These are phyloP conservation scores for Typhlichthys subterraneus DNA, from an alignment of 2,797 vertebrate genomes.

Conservation along the genomic window DNA sequence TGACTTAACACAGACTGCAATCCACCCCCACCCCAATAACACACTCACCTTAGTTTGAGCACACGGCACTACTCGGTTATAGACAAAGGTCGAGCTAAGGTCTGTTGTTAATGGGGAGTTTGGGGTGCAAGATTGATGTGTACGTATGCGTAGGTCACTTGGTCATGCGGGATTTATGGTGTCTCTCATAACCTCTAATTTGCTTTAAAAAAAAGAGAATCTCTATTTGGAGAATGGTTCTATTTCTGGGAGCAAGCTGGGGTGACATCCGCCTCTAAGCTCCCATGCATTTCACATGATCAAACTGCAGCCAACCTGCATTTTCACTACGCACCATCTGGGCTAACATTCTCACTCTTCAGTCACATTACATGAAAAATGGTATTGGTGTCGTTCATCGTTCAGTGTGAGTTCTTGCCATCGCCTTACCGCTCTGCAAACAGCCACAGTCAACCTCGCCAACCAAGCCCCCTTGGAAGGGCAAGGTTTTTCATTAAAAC, in stretches of 20 bases:
- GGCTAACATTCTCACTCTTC: conserved; percentile 8
- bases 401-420: conserved; percentile 18
- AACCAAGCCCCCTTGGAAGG: conserved; percentile 38
- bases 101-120: conserved; percentile 54
- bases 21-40: conserved; percentile 67
- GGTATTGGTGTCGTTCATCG: conserved; percentile 35
- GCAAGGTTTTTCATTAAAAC: conserved; percentile 70
- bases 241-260: conserved; percentile 4
- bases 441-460: conserved; percentile 24
- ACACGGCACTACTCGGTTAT: conserved; percentile 48
- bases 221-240: too few relatives aligned
- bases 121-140: conserved; percentile 25
- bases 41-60: conserved; percentile 66
- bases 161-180: conserved; percentile 39
- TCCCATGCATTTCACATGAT: conserved; percentile 30
- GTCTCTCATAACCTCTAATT: conserved; percentile 26
- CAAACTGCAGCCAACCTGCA: conserved; percentile 6
- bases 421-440: conserved; percentile 11
- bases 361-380: conserved; percentile 9
- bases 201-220: conserved; percentile 19
- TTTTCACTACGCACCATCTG: conserved; percentile 25
- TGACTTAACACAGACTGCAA: conserved; percentile 76
- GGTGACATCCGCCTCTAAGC: conserved; percentile 10
- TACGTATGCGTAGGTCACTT: conserved; percentile 18
- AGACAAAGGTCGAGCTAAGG: conserved; percentile 58